These are phyloP conservation scores for Amblyteles armatorius DNA, from an alignment of 2,888 invertebrate species.

Conservation along the genomic window DNA sequence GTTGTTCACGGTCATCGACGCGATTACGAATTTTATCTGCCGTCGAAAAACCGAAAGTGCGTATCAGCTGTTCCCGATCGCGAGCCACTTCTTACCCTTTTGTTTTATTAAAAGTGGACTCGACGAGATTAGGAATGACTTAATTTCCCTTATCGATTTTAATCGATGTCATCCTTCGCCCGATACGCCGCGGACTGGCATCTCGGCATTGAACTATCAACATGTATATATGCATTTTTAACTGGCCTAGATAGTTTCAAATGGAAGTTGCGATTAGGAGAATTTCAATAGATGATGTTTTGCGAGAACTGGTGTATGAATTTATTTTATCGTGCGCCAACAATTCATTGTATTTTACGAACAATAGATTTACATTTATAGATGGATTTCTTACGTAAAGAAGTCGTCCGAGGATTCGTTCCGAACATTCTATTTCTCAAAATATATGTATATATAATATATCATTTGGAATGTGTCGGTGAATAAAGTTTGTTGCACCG, in stretches of 20 bases:
- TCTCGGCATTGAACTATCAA: too few species aligned
- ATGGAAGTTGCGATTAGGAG: neutral
- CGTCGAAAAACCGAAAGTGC: neutral
- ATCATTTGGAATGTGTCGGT: constrained; percentile 43
- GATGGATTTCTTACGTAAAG: constrained; percentile 21
- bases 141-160: neutral
- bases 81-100: neutral
- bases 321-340: constrained; percentile 32
- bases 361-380: constrained; percentile 38
- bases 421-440: constrained; percentile 33
- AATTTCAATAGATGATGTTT: constrained; percentile 5
- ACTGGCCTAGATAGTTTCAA: neutral
- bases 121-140: neutral
- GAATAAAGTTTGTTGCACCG: constrained; percentile 28
- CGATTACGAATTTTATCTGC: neutral
- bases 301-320: constrained; percentile 13
- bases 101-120: neutral
- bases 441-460: constrained; percentile 30
- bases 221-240: neutral
- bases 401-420: constrained; percentile 8
- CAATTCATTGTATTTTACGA: constrained; percentile 19
- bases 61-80: constrained; percentile 6
- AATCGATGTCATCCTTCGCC: neutral
- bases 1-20: constrained; percentile 1
- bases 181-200: too few species aligned